phyloP scores from a whole-genome alignment of 1,140 invertebrate genomes.

The Ceratosolen solmsi region DNA sequence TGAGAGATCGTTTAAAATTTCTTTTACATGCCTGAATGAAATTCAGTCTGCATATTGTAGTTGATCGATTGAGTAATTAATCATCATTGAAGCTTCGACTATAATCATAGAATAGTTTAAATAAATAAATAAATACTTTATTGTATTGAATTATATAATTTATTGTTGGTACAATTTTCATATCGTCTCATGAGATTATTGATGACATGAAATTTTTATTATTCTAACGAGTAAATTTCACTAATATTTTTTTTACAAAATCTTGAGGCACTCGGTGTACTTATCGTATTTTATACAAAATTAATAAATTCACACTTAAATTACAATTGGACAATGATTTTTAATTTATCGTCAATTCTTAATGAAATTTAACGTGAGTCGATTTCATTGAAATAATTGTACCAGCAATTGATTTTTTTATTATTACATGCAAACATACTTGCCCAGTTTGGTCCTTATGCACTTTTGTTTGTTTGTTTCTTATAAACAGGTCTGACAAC shows the following conservation, averaged over 20 bases:
- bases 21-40: background rate
- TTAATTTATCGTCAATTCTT: too few species aligned
- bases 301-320: too few species aligned
- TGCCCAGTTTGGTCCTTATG: conserved; percentile 62
- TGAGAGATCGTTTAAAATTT: background rate
- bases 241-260: too few species aligned
- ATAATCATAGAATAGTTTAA: conserved; percentile 10
- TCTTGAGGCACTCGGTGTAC: too few species aligned
- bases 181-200: too few species aligned
- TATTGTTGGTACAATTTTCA: conserved; percentile 35
- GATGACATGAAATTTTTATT: conserved; percentile 14
- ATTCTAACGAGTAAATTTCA: background rate
- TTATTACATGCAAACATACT: conserved; percentile 38
- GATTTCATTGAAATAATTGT: too few species aligned
- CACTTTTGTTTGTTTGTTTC: conserved; percentile 73
- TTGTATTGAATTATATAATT: conserved; percentile 8
- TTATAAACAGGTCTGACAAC: conserved; percentile 72
- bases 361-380: too few species aligned
- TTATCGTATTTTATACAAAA: too few species aligned
- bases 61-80: background rate
- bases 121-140: background rate
- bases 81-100: conserved; percentile 16
- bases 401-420: background rate
- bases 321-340: too few species aligned
- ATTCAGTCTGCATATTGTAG: background rate